A percentile compares a stretch with the other conserved stretches of the same genome.
These are phyloP conservation scores for Luffia ferchaultella DNA, from an alignment of 2,888 invertebrate species.

Conservation along the genomic window DNA sequence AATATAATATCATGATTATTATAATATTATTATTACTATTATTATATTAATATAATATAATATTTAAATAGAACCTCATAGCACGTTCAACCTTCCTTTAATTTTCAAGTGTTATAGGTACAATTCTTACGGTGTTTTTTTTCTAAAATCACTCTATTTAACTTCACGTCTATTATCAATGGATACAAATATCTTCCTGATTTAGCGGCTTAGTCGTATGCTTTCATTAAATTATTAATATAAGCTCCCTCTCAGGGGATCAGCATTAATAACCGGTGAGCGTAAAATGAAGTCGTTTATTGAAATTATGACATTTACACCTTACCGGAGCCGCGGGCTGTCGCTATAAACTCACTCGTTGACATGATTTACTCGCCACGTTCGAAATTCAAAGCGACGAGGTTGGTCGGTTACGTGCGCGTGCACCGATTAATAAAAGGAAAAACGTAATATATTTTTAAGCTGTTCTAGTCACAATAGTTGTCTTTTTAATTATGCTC, in stretches of 20 bases:
- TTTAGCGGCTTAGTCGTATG: background rate
- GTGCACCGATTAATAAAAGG: slow-evolving; percentile 1
- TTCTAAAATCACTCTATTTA: no score
- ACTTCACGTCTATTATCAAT: no score
- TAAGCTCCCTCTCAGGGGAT: slow-evolving; percentile 4
- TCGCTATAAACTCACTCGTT: slow-evolving; percentile 31
- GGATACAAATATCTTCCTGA: background rate
- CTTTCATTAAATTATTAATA: slow-evolving; percentile 28
- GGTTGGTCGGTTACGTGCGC: background rate
- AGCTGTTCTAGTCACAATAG: no score
- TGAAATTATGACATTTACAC: slow-evolving; percentile 40
- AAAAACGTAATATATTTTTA: no score
- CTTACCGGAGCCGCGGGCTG: slow-evolving; percentile 22
- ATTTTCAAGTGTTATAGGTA: no score
- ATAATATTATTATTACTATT: no score
- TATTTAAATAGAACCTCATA: no score
- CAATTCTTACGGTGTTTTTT: no score
- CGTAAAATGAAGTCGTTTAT: slow-evolving; percentile 25
- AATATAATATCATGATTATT: no score
- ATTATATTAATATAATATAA: no score
- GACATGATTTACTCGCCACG: slow-evolving; percentile 30
- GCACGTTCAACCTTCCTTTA: no score
- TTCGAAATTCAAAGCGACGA: slow-evolving; percentile 6
- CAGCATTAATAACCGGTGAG: slow-evolving; percentile 26
- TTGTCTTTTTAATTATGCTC: no score